These are phyloP conservation scores for Aporophyla lueneburgensis DNA, from an alignment of 2,888 invertebrate species.

Conservation along the genomic window DNA sequence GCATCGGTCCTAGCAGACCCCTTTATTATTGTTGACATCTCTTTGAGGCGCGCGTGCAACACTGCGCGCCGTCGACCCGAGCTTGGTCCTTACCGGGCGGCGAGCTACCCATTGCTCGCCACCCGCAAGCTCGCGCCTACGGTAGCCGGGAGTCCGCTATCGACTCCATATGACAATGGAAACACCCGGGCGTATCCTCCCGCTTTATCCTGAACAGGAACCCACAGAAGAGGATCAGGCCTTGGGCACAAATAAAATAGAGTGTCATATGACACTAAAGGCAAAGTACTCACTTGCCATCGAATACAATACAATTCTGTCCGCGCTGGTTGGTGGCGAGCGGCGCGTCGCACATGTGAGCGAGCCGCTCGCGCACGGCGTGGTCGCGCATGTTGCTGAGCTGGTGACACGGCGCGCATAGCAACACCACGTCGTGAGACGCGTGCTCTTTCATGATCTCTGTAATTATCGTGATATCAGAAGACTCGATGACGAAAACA, in stretches of 20 bases:
- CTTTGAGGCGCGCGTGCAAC: too few species aligned
- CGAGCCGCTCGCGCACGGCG: conserved; percentile 90
- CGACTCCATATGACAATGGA: too few species aligned
- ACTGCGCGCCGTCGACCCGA: too few species aligned
- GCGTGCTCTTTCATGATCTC: conserved; percentile 95
- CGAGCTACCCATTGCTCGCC: too few species aligned
- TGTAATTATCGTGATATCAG: conserved; percentile 59
- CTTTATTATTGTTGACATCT: too few species aligned
- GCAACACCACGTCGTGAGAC: conserved; percentile 94
- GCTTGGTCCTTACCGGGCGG: too few species aligned
- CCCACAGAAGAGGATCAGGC: too few species aligned
- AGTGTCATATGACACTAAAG: neutral
- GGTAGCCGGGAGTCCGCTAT: too few species aligned
- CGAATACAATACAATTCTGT: conserved; percentile 76
- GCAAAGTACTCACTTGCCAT: conserved; percentile 73
- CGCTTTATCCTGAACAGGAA: too few species aligned
- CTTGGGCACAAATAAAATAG: neutral
- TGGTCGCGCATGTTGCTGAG: conserved; percentile 92
- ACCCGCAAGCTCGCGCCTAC: too few species aligned
- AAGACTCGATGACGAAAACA: neutral
- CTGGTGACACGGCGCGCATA: conserved; percentile 94
- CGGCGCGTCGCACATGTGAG: conserved; percentile 89
- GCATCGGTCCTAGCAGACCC: too few species aligned
- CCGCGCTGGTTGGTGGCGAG: conserved; percentile 29
- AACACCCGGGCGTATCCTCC: too few species aligned